Conservation (phyloP, 2,797 vertebrate genomes). For the Chromobotia macracanthus region DNA sequence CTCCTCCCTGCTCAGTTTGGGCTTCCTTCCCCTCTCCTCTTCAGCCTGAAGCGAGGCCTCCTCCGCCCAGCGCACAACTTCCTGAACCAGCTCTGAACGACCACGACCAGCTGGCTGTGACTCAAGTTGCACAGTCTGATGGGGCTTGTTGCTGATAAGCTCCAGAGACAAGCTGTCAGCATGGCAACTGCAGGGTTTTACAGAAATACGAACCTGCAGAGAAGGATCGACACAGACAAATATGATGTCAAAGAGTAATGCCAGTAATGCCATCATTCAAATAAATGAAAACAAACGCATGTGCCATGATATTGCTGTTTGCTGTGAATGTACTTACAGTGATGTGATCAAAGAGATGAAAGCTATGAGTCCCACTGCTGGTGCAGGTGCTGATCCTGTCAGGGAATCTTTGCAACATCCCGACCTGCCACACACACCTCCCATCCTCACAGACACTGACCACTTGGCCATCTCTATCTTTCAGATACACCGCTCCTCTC, state of each 20-base stretch:
- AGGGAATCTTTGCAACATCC: constrained; percentile 77
- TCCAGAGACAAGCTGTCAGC: constrained; percentile 81
- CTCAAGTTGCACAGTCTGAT: constrained; percentile 12
- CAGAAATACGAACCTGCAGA: constrained; percentile 84
- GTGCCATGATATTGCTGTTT: not conserved
- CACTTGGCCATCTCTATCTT: constrained; percentile 87
- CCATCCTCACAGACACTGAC: constrained; percentile 70
- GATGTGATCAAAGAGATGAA: constrained; percentile 88
- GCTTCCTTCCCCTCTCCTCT: constrained; percentile 68
- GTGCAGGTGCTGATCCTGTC: constrained; percentile 82
- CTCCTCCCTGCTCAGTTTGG: constrained; percentile 76
- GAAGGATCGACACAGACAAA: not conserved
- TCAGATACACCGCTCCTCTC: constrained; percentile 90
- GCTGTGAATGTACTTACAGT: constrained; percentile 82
- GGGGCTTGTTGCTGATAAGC: constrained; percentile 77
- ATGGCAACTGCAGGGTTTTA: constrained; percentile 81
- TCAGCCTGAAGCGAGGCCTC: constrained; percentile 80
- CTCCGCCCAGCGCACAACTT: constrained; percentile 84
- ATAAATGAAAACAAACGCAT: not conserved
- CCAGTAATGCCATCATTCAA: not conserved
- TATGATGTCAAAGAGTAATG: not conserved
- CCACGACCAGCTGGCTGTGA: constrained; percentile 55
- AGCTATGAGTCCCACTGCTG: constrained; percentile 75
- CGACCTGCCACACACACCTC: constrained; percentile 84
- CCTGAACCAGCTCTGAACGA: constrained; percentile 79